Conservation (phyloP, 2,888 invertebrate species). For the Sphinx pinastri region DNA sequence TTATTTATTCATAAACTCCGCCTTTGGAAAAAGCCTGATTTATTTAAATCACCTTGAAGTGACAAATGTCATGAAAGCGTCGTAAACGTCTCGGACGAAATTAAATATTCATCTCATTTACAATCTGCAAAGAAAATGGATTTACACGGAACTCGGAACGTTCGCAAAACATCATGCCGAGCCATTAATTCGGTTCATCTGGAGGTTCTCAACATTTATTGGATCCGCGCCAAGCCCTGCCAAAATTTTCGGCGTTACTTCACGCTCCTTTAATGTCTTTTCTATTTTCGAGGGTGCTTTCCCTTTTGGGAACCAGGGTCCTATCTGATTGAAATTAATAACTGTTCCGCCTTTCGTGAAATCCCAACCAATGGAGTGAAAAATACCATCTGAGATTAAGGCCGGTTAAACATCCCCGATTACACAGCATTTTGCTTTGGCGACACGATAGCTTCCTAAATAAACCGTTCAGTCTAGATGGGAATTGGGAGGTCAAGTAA, state of each 20-base stretch:
- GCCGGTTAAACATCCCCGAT: constrained; percentile 44
- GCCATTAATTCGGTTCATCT: constrained; percentile 26
- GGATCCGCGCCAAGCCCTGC: constrained; percentile 8
- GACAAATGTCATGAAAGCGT: constrained; percentile 22
- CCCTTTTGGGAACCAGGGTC: constrained; percentile 12
- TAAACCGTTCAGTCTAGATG: background rate
- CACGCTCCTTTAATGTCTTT: background rate
- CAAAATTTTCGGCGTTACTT: constrained; percentile 20
- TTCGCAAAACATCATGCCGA: constrained; percentile 14
- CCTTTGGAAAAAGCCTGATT: constrained; percentile 16
- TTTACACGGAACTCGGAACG: constrained; percentile 13
- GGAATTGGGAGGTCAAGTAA: background rate
- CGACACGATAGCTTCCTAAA: constrained; percentile 18
- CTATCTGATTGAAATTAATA: constrained; percentile 29
- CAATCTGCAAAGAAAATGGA: constrained; percentile 25
- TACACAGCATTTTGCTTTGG: constrained; percentile 30
- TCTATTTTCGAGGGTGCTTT: too few species aligned
- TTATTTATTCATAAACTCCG: constrained; percentile 20
- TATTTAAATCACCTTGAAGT: constrained; percentile 21
- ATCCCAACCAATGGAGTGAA: constrained; percentile 44
- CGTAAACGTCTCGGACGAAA: constrained; percentile 24
- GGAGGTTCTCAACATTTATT: constrained; percentile 21
- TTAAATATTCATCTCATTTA: constrained; percentile 26
- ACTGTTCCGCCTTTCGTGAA: constrained; percentile 25
- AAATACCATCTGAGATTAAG: constrained; percentile 52